phyloP scores from a whole-genome alignment of 2,888 invertebrate genomes.

The Syrphus vitripennis region DNA sequence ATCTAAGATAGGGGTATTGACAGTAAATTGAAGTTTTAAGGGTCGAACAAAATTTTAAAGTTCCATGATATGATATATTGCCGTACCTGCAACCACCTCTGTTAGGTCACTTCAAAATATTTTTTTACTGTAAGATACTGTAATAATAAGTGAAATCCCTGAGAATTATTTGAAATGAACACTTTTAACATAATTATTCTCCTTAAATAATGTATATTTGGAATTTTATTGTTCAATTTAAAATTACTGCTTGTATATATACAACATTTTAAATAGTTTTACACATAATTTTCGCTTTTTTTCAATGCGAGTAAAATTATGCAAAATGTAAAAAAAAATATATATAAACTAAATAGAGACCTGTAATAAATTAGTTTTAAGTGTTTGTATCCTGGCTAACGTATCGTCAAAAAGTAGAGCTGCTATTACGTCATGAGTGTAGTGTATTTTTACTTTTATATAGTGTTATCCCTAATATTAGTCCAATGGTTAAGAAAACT shows the following conservation, averaged over 20 bases:
- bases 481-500: conserved; percentile 53
- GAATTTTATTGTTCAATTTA: conserved; percentile 58
- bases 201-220: conserved; percentile 60
- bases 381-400: conserved; percentile 42
- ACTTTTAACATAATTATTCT: conserved; percentile 16
- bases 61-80: no score
- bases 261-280: conserved; percentile 41
- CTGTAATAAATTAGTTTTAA: conserved; percentile 37
- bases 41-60: no score
- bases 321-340: conserved; percentile 15
- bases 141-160: not conserved
- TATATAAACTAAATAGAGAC: conserved; percentile 31
- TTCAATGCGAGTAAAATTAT: conserved; percentile 29
- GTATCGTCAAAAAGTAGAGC: conserved; percentile 43
- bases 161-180: conserved; percentile 19
- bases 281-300: conserved; percentile 37
- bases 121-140: no score
- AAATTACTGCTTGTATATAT: conserved; percentile 61
- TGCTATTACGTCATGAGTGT: conserved; percentile 53
- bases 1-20: no score
- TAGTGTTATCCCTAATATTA: conserved; percentile 25
- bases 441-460: conserved; percentile 30
- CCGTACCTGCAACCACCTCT: no score
- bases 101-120: no score
- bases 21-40: no score